These are phyloP conservation scores for Oscheius myriophilus DNA, from an alignment of 2,888 invertebrate species.

Conservation along the genomic window DNA sequence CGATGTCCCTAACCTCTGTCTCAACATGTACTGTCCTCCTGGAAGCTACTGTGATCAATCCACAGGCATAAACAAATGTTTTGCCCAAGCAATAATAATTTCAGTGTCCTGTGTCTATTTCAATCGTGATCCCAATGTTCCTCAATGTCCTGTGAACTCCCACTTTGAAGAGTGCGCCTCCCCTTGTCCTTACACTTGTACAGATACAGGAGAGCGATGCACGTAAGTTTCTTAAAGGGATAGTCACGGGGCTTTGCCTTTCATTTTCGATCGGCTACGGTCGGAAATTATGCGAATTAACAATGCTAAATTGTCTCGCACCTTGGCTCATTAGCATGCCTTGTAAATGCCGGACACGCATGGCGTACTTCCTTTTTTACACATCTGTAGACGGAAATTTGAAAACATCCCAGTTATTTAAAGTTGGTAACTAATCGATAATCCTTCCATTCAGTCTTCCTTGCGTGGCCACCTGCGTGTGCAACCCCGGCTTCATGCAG, in stretches of 20 bases:
- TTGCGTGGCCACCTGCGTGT: constrained; percentile 21
- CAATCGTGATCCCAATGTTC: constrained; percentile 1
- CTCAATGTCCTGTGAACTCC: constrained; percentile 23
- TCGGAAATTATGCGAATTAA: too few relatives aligned
- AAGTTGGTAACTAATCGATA: not conserved
- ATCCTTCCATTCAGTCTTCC: not conserved
- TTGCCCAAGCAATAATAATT: not conserved
- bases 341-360: too few relatives aligned
- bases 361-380: too few relatives aligned
- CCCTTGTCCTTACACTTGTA: constrained; percentile 22
- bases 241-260: too few relatives aligned
- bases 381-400: not conserved
- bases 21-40: constrained; percentile 17
- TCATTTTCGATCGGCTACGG: too few relatives aligned
- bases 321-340: too few relatives aligned
- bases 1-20: constrained; percentile 1
- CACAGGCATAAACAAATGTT: not conserved
- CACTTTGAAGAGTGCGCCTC: constrained; percentile 19
- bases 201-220: constrained; percentile 10
- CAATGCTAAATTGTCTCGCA: too few relatives aligned
- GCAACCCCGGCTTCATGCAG: constrained; percentile 16
- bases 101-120: not conserved
- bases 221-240: too few relatives aligned
- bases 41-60: constrained; percentile 14
- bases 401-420: too few relatives aligned